Evolutionary conservation across 2,888 invertebrate genomes (phyloP), one percentile per base, ranked within the genome.

Genomic region (Lepidochitona cinerea): DNA sequence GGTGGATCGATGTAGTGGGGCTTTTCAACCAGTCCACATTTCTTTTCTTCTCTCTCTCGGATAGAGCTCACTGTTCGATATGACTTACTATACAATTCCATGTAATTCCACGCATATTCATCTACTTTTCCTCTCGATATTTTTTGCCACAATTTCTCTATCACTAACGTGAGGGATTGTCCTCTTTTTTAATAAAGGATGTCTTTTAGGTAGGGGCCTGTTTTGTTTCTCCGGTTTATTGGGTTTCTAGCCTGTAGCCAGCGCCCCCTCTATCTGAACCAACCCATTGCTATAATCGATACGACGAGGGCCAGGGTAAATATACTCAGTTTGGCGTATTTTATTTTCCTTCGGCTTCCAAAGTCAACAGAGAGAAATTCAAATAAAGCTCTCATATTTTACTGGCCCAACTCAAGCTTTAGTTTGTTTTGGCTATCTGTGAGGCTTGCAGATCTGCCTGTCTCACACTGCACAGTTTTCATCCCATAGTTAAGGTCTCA

Each of bases 331-430:
- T 79, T 80, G 78, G 75, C 77, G 72, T 73, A 76, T 76, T 78
- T 78, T 83, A 81, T 83, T 83, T 83, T 83, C 81, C 79, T 80
- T 77, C 70, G 80, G 79, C 80, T 78, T 71, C 79, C 77, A 79
- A 78, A 81, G 83, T 83, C 80, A 82, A 83, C 83, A 82, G 37
- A 52, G 75, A 77, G 79, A 80, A 81, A 81, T 80, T 82, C 82
- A 84, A 84, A 83, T 81, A 84, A 82, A 83, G 81, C 74, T 78
- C 79, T 81, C 79, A 80, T 80, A 82, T 82, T 83, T 82, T 79
- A 83, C 82, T 82, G 81, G 83, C 74, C 79, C 67, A 71, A 74
- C 77, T 75, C 71, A 37, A 72, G 64, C 37, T 67, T 68, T 65
- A 71, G 80, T 81, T 81, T 81, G 79, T 78, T 79, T 75, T 76